Percentiles rank a stretch among this genome's conserved stretches.
Conservation (phyloP, 2,113 vertebrate species). For the Urocolius indicus region DNA sequence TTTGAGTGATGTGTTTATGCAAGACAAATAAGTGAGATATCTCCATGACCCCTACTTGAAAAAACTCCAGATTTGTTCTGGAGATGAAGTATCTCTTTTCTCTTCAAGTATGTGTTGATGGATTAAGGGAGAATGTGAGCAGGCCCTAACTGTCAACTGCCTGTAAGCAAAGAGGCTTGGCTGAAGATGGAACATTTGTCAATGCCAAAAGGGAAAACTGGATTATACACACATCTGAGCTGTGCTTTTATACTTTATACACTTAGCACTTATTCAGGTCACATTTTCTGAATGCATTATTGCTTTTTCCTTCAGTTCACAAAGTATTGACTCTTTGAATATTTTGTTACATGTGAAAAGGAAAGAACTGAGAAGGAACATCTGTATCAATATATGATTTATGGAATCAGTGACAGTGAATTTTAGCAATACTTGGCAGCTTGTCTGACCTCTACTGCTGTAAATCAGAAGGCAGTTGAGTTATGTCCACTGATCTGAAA, state of each 20-base stretch:
- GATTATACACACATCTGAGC: background rate
- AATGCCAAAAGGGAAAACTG: background rate
- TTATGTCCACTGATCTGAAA: background rate
- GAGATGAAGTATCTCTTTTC: conserved; percentile 11
- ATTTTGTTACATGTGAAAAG: conserved; percentile 33
- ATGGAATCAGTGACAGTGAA: conserved; percentile 47
- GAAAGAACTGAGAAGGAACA: conserved; percentile 45
- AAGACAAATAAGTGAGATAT: conserved; percentile 5
- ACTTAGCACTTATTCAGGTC: background rate
- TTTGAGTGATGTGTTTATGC: conserved; percentile 24
- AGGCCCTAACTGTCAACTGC: conserved; percentile 5
- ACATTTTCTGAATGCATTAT: background rate
- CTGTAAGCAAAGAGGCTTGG: background rate
- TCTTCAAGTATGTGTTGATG: conserved; percentile 41
- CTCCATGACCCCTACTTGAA: conserved; percentile 18
- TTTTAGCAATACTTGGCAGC: background rate
- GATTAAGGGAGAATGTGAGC: conserved; percentile 38
- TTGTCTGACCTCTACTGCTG: background rate
- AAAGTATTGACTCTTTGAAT: conserved; percentile 21
- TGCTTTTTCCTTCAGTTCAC: conserved; percentile 4
- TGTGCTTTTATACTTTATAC: background rate
- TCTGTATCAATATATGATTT: conserved; percentile 10
- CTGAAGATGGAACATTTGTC: background rate
- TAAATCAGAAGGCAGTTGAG: background rate
- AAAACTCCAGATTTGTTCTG: conserved; percentile 35